Conservation (phyloP, 2,888 invertebrate species). For the Heliconius hortense region DNA sequence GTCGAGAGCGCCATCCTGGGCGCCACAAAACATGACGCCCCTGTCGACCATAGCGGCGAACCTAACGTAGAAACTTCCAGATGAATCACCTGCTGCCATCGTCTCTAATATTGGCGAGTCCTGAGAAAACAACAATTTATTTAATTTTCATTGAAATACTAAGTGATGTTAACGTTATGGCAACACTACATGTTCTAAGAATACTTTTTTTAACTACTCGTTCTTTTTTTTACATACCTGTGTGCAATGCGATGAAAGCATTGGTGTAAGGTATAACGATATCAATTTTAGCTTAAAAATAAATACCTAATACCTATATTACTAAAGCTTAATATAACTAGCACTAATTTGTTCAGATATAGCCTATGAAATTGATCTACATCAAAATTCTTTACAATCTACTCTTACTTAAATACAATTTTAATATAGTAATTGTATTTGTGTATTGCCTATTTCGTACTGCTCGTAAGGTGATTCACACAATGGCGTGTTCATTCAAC, state of each 20-base stretch:
- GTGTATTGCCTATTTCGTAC: conserved; percentile 32
- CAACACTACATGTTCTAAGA: conserved; percentile 5
- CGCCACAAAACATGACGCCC: conserved; percentile 83
- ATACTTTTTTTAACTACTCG: conserved; percentile 26
- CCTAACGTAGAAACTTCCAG: conserved; percentile 56
- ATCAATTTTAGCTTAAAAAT: neutral
- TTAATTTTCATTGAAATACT: neutral
- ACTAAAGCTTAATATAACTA: conserved; percentile 19
- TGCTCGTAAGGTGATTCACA: conserved; percentile 57
- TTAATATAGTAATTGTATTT: conserved; percentile 14
- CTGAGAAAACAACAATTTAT: conserved; percentile 49
- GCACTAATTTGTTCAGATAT: neutral
- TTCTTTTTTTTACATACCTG: conserved; percentile 18
- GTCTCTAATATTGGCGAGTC: conserved; percentile 76
- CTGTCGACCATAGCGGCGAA: conserved; percentile 74
- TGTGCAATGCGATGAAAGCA: conserved; percentile 41
- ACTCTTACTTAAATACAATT: conserved; percentile 22
- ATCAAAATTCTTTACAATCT: conserved; percentile 19
- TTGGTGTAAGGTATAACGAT: conserved; percentile 32
- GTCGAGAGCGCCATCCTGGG: conserved; percentile 82
- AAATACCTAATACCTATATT: conserved; percentile 7
- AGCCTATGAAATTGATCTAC: conserved; percentile 18
- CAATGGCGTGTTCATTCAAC: conserved; percentile 65
- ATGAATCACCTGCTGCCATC: conserved; percentile 61
- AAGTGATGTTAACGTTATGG: neutral